These are phyloP conservation scores for Garrulus glandarius DNA, from an alignment of 2,797 vertebrate genomes.

Conservation along the genomic window DNA sequence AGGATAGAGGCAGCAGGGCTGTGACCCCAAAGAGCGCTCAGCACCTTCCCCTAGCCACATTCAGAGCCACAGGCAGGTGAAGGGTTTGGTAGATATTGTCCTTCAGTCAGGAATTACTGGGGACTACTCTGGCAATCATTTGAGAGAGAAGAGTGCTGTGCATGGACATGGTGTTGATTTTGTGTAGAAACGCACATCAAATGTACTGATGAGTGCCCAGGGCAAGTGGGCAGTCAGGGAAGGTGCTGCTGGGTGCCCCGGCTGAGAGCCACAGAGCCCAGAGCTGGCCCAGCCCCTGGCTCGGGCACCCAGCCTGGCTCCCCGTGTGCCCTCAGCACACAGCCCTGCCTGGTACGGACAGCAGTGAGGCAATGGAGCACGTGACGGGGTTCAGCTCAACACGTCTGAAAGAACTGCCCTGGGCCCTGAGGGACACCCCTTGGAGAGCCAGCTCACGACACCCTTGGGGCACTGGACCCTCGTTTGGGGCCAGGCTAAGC, in stretches of 20 bases:
- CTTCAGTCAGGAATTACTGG: background rate
- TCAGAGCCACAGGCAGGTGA: background rate
- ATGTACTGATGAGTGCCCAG: background rate
- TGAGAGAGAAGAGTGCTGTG: background rate
- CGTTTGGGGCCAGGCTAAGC: background rate
- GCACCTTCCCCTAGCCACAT: background rate
- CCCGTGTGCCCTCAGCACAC: background rate
- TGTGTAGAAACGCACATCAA: background rate
- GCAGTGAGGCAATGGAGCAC: background rate
- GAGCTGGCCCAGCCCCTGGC: background rate
- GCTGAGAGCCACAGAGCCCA: background rate
- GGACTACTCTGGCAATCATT: background rate
- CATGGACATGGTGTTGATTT: background rate
- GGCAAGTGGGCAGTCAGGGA: slow-evolving; percentile 6
- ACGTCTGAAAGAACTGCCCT: background rate
- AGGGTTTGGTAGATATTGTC: background rate
- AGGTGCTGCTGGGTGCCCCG: background rate
- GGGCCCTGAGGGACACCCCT: background rate
- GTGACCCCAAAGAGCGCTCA: background rate
- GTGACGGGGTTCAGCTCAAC: background rate
- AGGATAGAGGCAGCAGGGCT: background rate
- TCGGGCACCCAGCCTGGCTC: background rate
- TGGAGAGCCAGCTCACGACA: background rate
- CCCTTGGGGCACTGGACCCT: background rate
- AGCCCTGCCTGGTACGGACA: background rate